These are phyloP conservation scores for Micromys minutus DNA, from an alignment of 2,113 vertebrate species.

Conservation along the genomic window DNA sequence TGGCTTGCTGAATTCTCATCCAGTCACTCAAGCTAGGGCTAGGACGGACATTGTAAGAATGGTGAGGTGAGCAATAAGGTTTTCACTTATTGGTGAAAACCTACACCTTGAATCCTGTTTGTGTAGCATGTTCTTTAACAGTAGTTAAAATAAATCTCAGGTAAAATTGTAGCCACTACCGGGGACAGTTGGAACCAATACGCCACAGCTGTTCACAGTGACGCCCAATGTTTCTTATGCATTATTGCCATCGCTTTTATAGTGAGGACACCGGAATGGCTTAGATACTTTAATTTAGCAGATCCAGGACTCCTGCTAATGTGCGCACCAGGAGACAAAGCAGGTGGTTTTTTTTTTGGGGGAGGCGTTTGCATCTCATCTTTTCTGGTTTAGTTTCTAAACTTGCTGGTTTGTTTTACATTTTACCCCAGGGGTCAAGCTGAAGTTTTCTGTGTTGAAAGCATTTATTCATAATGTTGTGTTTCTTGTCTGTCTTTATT, in stretches of 20 bases:
- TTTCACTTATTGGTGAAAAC: background rate
- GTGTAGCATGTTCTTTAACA: background rate
- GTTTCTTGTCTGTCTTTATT: conserved; percentile 31
- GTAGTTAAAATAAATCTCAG: background rate
- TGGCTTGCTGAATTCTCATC: background rate
- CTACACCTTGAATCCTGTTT: background rate
- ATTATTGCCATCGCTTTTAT: background rate
- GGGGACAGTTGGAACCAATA: background rate
- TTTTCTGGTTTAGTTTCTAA: background rate
- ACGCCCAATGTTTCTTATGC: background rate
- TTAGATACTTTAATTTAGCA: conserved; percentile 44
- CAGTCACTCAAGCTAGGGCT: background rate
- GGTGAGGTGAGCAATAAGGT: background rate
- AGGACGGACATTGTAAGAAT: background rate
- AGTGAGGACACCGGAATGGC: background rate
- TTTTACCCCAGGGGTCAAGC: background rate
- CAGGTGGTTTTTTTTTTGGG: background rate
- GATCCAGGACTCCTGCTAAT: conserved; percentile 4
- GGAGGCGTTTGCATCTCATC: background rate
- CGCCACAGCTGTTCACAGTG: background rate
- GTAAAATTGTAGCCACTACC: background rate
- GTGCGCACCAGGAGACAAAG: background rate
- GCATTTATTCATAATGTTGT: conserved; percentile 15
- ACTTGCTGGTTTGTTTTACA: background rate
- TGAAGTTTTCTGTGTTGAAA: conserved; percentile 42